Conservation (phyloP, 2,113 vertebrate species). For the Odocoileus virginianus region DNA sequence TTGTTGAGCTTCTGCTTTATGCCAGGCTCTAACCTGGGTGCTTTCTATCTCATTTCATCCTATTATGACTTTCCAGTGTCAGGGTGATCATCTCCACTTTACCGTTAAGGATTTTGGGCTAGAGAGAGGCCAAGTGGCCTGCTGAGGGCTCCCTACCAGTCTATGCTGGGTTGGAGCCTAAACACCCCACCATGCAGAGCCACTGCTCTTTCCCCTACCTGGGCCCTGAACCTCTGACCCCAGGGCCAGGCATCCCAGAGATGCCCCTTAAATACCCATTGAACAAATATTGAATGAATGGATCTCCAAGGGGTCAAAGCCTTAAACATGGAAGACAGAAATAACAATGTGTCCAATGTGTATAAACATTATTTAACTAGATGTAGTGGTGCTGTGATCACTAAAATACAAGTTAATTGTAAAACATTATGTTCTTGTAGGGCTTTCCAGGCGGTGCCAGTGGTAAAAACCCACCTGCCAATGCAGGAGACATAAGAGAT, state of each 20-base stretch:
- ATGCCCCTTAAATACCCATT: background rate
- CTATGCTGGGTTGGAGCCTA: background rate
- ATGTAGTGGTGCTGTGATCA: background rate
- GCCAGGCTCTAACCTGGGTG: background rate
- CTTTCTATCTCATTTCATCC: background rate
- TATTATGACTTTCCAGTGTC: background rate
- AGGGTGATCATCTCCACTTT: background rate
- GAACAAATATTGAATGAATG: background rate
- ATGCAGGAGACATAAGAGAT: background rate
- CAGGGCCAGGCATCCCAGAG: background rate
- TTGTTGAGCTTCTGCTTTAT: background rate
- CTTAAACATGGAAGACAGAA: slow-evolving; percentile 1
- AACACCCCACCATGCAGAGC: background rate
- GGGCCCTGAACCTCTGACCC: background rate
- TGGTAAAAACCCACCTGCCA: background rate
- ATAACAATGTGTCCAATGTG: background rate
- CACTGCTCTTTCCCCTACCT: background rate
- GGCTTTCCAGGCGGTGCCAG: background rate
- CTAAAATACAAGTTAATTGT: slow-evolving; percentile 16
- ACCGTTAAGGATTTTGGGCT: background rate
- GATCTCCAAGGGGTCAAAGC: background rate
- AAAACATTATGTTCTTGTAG: background rate
- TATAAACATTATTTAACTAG: background rate
- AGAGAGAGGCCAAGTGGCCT: background rate
- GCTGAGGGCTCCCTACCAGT: too few species aligned